Evolutionary conservation across 1,140 invertebrate species (phyloP).

Genomic region (Asobara japonica): DNA sequence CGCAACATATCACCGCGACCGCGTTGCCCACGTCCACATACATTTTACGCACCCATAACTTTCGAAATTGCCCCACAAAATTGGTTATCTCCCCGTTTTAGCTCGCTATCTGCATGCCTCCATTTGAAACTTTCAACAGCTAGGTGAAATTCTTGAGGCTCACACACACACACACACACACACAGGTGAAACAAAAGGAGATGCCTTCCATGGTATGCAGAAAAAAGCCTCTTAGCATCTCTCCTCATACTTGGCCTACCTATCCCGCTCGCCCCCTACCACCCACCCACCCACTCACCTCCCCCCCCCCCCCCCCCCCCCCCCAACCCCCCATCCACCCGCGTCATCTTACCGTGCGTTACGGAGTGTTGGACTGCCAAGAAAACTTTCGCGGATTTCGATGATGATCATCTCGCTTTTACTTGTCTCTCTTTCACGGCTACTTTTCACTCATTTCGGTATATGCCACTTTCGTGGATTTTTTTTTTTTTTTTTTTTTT

Average conservation of each 20-base stretch:
- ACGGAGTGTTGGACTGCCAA: background rate
- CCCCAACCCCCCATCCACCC: background rate
- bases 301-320: background rate
- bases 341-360: background rate
- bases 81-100: too few species aligned
- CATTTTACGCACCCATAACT: too few species aligned
- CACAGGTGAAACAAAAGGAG: background rate
- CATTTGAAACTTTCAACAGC: too few species aligned
- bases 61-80: too few species aligned
- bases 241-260: background rate
- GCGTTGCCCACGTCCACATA: too few species aligned
- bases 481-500: too few species aligned
- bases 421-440: background rate
- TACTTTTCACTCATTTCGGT: background rate
- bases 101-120: too few species aligned
- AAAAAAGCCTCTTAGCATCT: too few species aligned
- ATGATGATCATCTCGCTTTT: background rate
- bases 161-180: too few species aligned
- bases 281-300: background rate
- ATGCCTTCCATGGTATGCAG: background rate
- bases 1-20: too few species aligned
- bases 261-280: background rate
- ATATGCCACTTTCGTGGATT: background rate
- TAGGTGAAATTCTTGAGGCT: background rate
- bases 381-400: background rate